Base-by-base conservation (phyloP, 2,888 invertebrate genomes). In the Bursaphelenchus okinawaensis region DNA sequence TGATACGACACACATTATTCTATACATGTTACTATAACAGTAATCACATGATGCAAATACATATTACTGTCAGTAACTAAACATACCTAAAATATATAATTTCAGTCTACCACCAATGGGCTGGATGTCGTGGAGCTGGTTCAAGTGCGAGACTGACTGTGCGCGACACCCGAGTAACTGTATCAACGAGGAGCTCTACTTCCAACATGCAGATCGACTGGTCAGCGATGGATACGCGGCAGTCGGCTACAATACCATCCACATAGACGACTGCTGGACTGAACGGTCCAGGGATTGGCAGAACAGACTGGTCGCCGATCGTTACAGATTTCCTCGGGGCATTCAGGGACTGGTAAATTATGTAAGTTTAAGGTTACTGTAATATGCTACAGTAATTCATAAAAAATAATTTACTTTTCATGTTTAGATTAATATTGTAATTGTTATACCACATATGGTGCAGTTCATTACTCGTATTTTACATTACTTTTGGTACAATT, bases 221-320 rank as follows among this genome's bases (percentile, higher is more conserved):
- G 73, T 63, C 1, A 23, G 31, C 19, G 77, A 29, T 24, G 50
- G 52, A 16, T 68, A 22, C n/a, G 12, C 12, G n/a, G 29, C 60
- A 8, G 67, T 68, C n/a, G 65, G 67, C 23, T 67, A 70, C 67
- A 66, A 71, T 31, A 74, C 74, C 50, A 76, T 83, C 24, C 79
- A 80, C 65, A 78, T 84, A n/a, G 83, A 84, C 68, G 83, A 83
- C 69, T 83, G 83, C 62, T 83, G 83, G 83, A 72, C 78, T 65
- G 80, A 73, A 26, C 69, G 73, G 56, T 62, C 72, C 9, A 57
- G 83, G 8, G 75, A 76, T 62, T 26, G 22, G n/a, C 31, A 52
- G 22, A 78, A 75, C 27, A 29, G 64, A 9, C 66, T 82, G 19
- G 67, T 73, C 8, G 68, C 82, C 16, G 73, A 81, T 61, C 60